These are phyloP conservation scores for Brachionus angularis DNA, from an alignment of 1,140 invertebrate genomes.

Conservation along the genomic window DNA sequence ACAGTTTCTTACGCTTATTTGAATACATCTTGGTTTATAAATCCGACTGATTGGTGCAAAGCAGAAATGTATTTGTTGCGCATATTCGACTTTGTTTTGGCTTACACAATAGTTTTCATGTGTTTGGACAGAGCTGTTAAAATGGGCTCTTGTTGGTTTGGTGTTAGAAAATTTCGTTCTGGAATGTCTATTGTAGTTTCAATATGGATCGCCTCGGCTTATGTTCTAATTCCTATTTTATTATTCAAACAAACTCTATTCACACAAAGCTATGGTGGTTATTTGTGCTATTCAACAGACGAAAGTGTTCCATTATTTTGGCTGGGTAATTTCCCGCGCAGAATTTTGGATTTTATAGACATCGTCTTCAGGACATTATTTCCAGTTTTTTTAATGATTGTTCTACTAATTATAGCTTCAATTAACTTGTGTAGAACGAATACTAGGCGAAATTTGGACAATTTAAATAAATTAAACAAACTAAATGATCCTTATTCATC, in stretches of 20 bases:
- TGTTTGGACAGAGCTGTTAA: conserved; percentile 24
- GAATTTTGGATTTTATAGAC: conserved; percentile 26
- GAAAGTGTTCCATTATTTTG: not conserved
- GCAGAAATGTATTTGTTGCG: conserved; percentile 38
- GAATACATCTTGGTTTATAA: conserved; percentile 5
- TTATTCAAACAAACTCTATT: conserved; percentile 16
- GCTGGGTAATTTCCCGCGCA: not conserved
- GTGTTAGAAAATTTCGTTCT: conserved; percentile 17
- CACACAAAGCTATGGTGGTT: conserved; percentile 25
- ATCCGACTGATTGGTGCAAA: conserved; percentile 39
- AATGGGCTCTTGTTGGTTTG: not conserved
- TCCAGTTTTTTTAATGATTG: conserved; percentile 24
- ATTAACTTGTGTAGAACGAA: conserved; percentile 18
- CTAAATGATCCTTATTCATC: not conserved
- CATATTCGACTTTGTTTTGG: conserved; percentile 35
- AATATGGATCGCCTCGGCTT: conserved; percentile 30
- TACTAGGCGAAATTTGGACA: not conserved
- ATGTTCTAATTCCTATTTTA: conserved; percentile 36
- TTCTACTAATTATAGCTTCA: conserved; percentile 11
- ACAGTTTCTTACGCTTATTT: conserved; percentile 20
- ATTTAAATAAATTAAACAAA: not conserved
- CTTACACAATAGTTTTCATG: conserved; percentile 42
- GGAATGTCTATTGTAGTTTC: conserved; percentile 27
- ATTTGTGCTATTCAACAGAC: conserved; percentile 14
- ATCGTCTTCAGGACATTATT: conserved; percentile 32